These are phyloP conservation scores for Drosophila asahinai DNA, from an alignment of 1,140 invertebrate species.

Conservation along the genomic window DNA sequence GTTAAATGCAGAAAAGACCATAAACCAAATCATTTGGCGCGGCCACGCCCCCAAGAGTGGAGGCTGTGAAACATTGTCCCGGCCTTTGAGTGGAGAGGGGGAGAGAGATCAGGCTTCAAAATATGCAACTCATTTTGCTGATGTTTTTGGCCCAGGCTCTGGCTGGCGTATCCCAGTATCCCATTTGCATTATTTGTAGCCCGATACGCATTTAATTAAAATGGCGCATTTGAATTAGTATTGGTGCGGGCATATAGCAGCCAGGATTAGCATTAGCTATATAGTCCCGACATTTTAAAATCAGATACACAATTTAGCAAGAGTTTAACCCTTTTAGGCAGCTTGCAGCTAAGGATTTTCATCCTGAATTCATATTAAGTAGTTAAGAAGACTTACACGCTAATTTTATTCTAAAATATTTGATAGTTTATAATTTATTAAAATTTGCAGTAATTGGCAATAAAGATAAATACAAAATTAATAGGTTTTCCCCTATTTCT, in stretches of 20 bases:
- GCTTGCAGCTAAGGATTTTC: too few relatives aligned
- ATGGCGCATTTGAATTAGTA: constrained; percentile 45
- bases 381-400: too few relatives aligned
- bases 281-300: constrained; percentile 8
- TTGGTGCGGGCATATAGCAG: constrained; percentile 25
- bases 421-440: too few relatives aligned
- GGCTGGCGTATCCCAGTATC: constrained; percentile 13
- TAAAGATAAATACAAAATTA: neutral
- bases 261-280: constrained; percentile 41
- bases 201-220: constrained; percentile 81
- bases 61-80: constrained; percentile 53
- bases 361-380: too few relatives aligned
- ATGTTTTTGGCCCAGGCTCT: constrained; percentile 21
- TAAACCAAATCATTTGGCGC: constrained; percentile 74
- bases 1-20: constrained; percentile 75
- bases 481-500: neutral
- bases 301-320: constrained; percentile 36
- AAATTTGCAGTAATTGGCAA: too few relatives aligned
- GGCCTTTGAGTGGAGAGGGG: constrained; percentile 1
- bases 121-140: constrained; percentile 69
- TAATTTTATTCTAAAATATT: too few relatives aligned
- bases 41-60: constrained; percentile 58
- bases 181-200: constrained; percentile 74
- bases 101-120: constrained; percentile 53
- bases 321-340: constrained; percentile 21